These are phyloP conservation scores for Phragmatobia fuliginosa DNA, from an alignment of 2,888 invertebrate genomes.

Conservation along the genomic window DNA sequence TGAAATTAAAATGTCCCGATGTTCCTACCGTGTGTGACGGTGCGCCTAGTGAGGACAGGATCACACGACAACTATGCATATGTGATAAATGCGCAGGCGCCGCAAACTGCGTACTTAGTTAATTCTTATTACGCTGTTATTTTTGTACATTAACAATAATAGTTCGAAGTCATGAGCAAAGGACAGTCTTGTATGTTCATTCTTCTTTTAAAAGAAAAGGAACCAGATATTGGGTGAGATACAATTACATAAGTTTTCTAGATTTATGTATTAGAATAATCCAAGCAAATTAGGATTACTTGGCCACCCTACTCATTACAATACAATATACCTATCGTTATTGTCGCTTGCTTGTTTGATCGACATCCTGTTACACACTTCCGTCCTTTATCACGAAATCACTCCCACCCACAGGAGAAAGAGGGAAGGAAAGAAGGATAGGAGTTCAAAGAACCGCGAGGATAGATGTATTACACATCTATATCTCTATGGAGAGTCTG, in stretches of 20 bases:
- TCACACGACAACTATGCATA: slow-evolving; percentile 1
- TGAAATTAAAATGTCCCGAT: neutral
- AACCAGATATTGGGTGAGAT: neutral
- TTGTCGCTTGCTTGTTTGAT: neutral
- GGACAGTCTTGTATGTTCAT: slow-evolving; percentile 24
- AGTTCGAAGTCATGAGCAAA: slow-evolving; percentile 31
- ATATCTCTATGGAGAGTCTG: too few relatives aligned
- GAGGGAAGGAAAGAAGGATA: too few relatives aligned
- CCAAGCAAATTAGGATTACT: neutral
- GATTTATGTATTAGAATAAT: neutral
- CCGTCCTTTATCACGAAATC: too few relatives aligned
- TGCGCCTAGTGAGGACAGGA: neutral
- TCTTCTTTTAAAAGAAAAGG: slow-evolving; percentile 1
- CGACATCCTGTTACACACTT: too few relatives aligned
- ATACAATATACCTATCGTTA: neutral
- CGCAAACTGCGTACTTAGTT: slow-evolving; percentile 1
- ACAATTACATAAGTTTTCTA: neutral
- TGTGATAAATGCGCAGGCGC: neutral
- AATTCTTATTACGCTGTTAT: slow-evolving; percentile 2
- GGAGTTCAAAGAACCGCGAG: too few relatives aligned
- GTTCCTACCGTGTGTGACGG: neutral
- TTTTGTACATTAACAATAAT: slow-evolving; percentile 18
- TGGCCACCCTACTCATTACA: neutral
- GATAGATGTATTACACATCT: too few relatives aligned
- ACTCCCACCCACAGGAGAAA: too few relatives aligned